phyloP scores from a whole-genome alignment of 1,140 invertebrate species.

The Cydia strobilella region DNA sequence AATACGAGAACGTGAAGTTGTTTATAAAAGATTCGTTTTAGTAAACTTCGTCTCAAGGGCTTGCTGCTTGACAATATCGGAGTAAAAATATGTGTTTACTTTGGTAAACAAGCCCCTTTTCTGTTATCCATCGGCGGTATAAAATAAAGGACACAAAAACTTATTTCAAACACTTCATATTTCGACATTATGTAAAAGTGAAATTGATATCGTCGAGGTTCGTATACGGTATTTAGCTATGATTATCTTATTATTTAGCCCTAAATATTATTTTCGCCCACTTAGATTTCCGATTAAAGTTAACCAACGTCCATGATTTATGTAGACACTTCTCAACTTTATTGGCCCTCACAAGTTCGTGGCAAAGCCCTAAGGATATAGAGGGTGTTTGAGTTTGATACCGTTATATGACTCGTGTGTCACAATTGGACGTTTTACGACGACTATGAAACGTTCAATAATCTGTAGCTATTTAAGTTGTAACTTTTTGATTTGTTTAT shows the following conservation, averaged over 20 bases:
- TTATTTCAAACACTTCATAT: too few species aligned
- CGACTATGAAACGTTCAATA: conserved; percentile 20
- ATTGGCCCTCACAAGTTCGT: conserved; percentile 46
- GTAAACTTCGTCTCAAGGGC: conserved; percentile 5
- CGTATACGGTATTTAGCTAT: neutral
- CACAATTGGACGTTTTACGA: conserved; percentile 32
- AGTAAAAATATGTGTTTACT: conserved; percentile 10
- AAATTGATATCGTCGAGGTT: too few species aligned
- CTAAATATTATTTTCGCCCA: conserved; percentile 34
- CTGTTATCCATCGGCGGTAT: conserved; percentile 17
- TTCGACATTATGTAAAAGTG: too few species aligned
- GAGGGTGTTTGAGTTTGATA: conserved; percentile 37
- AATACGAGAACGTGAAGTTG: neutral
- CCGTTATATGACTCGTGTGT: conserved; percentile 33
- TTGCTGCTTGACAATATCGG: neutral
- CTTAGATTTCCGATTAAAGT: conserved; percentile 41
- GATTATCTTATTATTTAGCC: conserved; percentile 34
- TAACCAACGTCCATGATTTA: conserved; percentile 49
- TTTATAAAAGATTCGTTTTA: conserved; percentile 3
- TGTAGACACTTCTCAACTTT: conserved; percentile 45
- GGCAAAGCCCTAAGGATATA: conserved; percentile 37
- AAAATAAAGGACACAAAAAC: too few species aligned
- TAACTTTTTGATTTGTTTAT: conserved; percentile 24
- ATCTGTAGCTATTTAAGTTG: conserved; percentile 23
- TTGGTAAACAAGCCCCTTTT: neutral